Conservation (phyloP, 2,113 vertebrate genomes). For the Meles meles region DNA sequence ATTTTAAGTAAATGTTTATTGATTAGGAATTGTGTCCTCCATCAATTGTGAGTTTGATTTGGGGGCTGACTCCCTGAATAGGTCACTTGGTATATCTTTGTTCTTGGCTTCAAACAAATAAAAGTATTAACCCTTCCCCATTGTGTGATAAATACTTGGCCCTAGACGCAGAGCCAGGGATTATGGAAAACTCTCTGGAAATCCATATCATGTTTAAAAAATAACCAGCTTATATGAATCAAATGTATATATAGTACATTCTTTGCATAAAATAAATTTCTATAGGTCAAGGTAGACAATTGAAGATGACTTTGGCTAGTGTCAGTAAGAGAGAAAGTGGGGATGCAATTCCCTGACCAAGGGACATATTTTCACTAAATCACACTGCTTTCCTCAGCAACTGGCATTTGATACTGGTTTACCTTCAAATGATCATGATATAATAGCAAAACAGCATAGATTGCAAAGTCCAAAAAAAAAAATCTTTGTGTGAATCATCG, state of each 20-base stretch:
- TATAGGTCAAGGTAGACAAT: background rate
- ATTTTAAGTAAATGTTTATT: background rate
- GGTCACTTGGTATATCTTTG: background rate
- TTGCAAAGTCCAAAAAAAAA: background rate
- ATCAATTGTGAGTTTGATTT: background rate
- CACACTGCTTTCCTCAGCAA: background rate
- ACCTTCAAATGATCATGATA: background rate
- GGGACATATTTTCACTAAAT: background rate
- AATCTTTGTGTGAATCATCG: background rate
- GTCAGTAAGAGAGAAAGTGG: background rate
- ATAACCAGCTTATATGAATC: background rate
- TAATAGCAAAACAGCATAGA: background rate
- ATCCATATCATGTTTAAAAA: background rate
- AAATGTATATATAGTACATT: background rate
- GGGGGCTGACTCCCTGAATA: background rate
- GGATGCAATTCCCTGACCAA: background rate
- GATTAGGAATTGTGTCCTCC: background rate
- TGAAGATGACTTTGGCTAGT: background rate
- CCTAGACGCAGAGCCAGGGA: background rate
- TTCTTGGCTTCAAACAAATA: background rate
- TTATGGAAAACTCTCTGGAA: background rate
- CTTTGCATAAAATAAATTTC: background rate
- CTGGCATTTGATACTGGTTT: background rate
- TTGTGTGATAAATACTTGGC: background rate
- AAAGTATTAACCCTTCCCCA: background rate